These are phyloP conservation scores for Pipra filicauda DNA, from an alignment of 2,113 vertebrate species.

Conservation along the genomic window DNA sequence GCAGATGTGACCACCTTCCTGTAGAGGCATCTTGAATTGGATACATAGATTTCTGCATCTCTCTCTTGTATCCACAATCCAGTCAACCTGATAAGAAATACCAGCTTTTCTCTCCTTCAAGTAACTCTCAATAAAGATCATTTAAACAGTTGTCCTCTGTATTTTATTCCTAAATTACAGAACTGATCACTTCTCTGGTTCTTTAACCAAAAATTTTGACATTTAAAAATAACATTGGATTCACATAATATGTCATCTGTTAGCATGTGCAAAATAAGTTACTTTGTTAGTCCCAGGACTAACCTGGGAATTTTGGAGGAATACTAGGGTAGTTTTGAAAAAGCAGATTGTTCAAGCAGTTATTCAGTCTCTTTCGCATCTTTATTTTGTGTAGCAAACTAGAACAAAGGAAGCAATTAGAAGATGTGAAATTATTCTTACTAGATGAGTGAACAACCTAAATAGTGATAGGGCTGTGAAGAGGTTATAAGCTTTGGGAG, in stretches of 20 bases:
- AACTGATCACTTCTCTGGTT: not conserved
- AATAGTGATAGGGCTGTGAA: not conserved
- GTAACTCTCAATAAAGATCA: not conserved
- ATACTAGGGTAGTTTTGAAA: not conserved
- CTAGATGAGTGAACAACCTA: not conserved
- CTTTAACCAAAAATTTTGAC: not conserved
- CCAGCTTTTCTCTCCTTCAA: not conserved
- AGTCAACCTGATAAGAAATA: not conserved
- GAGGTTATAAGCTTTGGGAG: not conserved
- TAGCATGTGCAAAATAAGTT: not conserved
- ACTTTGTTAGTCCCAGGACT: not conserved
- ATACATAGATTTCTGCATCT: not conserved
- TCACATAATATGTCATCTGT: not conserved
- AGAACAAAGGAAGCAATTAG: not conserved
- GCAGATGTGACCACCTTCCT: not conserved
- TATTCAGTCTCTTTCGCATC: not conserved
- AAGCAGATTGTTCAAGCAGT: not conserved
- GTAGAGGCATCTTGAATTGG: not conserved
- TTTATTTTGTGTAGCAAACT: not conserved
- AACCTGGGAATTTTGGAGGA: not conserved
- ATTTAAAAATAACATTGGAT: not conserved
- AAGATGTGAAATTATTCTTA: not conserved
- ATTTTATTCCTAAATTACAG: not conserved
- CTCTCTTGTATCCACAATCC: not conserved
- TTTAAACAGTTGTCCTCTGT: not conserved